Evolutionary conservation across 1,140 invertebrate species (phyloP), one percentile per base, ranked within the genome.

Genomic region (Drosophila sp.): DNA sequence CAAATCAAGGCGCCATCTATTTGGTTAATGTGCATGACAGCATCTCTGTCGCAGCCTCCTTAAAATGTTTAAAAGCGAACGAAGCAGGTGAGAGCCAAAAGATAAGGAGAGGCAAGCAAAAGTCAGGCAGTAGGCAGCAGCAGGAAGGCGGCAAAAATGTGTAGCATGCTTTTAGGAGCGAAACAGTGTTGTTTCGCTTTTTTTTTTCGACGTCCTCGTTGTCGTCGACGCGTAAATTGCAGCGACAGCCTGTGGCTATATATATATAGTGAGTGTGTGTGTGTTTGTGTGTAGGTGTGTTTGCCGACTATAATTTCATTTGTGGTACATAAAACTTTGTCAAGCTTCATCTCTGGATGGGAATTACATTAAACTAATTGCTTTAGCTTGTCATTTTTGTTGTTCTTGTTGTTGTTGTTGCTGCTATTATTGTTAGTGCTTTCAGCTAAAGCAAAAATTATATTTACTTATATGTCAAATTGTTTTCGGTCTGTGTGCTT

Each of bases 331-430:
- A 87, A 87, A 87, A 87, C 76, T 87, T 87, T 79, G 72, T 81
- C 67, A 73, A 70, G 71, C 83, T 77, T 89, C 84, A 89, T 89
- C 76, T 87, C 80, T 71, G 66, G 66, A 44, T 72, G 63, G 50
- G 60, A 85, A 89, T 90, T 73, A 89, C 85, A 89, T 89, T 89
- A 89, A 89, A 89, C 86, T 89, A 89, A 89, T 89, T 89, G 85
- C 85, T 90, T 89, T 89, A 90, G 74, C 85, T 89, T 90, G 85
- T 90, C 85, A 81, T 90, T 90, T 72, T 71, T 73, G 66, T 70
- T 74, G 70, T 63, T 64, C 17, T 40, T 70, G 66, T 72, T 78
- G 57, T 55, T 86, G 60, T 69, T 62, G 50, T 40, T 54, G 4
- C 44, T 77, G 70, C 62, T 75, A 76, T 84, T 86, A 84, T 89